A percentile compares a stretch with the other conserved stretches of the same genome.
Conservation (phyloP, 1,140 invertebrate genomes). For the Heliconius hermathena region DNA sequence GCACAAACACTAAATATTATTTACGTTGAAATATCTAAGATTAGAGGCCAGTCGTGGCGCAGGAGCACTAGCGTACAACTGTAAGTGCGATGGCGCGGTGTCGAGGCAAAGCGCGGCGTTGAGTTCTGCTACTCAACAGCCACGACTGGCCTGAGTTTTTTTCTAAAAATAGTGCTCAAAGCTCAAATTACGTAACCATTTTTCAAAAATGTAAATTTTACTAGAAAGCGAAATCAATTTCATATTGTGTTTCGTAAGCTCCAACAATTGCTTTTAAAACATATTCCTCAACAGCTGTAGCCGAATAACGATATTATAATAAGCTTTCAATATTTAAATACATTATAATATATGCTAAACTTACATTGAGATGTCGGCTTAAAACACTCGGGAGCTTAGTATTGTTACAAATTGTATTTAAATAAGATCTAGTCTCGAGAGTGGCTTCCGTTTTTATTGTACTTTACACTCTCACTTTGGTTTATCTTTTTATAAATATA, state of each 20-base stretch:
- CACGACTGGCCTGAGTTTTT: too few species aligned
- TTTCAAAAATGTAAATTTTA: conserved; percentile 23
- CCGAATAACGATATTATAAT: conserved; percentile 5
- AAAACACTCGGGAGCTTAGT: conserved; percentile 16
- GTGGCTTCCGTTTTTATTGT: conserved; percentile 32
- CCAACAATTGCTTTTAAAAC: conserved; percentile 5
- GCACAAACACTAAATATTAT: conserved; percentile 19
- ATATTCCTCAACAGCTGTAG: background rate
- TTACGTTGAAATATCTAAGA: conserved; percentile 8
- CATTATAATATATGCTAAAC: conserved; percentile 41
- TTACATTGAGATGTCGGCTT: conserved; percentile 40
- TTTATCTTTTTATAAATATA: conserved; percentile 5
- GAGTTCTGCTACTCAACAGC: too few species aligned
- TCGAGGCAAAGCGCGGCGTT: too few species aligned
- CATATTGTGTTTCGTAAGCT: background rate
- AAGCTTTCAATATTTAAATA: conserved; percentile 19
- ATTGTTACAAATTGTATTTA: conserved; percentile 34
- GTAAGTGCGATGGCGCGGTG: background rate
- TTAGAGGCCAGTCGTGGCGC: background rate
- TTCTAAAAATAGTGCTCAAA: too few species aligned
- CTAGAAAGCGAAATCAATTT: conserved; percentile 34
- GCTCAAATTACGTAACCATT: background rate
- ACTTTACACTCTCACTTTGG: conserved; percentile 25
- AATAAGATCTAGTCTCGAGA: conserved; percentile 34
- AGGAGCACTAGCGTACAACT: background rate